A percentile compares a stretch with the other conserved stretches of the same genome.
These are phyloP conservation scores for Stenopsyche tienmushanensis DNA, from an alignment of 1,140 invertebrate species.

Conservation along the genomic window DNA sequence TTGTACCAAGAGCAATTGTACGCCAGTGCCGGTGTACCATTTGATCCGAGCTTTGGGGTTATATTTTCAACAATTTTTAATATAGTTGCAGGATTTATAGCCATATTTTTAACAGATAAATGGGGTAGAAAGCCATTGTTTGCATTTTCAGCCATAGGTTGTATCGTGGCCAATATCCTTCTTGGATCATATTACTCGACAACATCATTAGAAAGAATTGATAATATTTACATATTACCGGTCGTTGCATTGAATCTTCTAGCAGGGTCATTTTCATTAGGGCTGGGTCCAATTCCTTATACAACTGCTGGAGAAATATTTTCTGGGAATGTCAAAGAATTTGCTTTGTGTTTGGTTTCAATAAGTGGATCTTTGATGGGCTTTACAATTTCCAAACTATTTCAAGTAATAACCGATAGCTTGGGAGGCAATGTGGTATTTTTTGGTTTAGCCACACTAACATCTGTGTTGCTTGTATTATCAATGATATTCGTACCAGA, in stretches of 20 bases:
- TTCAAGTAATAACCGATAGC: constrained; percentile 18
- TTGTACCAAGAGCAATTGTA: constrained; percentile 23
- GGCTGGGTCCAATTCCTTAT: constrained; percentile 29
- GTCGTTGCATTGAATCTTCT: constrained; percentile 23
- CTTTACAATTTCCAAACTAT: constrained; percentile 22
- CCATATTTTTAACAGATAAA: constrained; percentile 9
- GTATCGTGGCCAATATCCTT: constrained; percentile 11
- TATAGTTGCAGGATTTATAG: constrained; percentile 1
- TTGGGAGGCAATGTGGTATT: constrained; percentile 19
- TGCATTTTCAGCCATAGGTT: constrained; percentile 19
- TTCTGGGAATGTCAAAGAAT: constrained; percentile 29
- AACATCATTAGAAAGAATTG: background rate
- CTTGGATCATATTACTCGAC: constrained; percentile 15
- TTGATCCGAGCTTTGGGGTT: constrained; percentile 17
- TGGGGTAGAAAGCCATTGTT: constrained; percentile 28
- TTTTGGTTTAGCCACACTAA: constrained; percentile 15
- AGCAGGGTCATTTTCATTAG: constrained; percentile 12
- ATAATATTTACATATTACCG: constrained; percentile 13
- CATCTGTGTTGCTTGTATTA: constrained; percentile 2
- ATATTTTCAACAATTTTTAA: constrained; percentile 10
- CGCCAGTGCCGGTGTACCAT: constrained; percentile 8
- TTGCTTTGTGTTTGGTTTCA: constrained; percentile 27
- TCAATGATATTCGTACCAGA: constrained; percentile 29
- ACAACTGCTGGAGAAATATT: constrained; percentile 32
- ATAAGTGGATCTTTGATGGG: constrained; percentile 25